These are phyloP conservation scores for Rhinolophus ferrumequinum DNA, from an alignment of 2,113 vertebrate genomes.

Conservation along the genomic window DNA sequence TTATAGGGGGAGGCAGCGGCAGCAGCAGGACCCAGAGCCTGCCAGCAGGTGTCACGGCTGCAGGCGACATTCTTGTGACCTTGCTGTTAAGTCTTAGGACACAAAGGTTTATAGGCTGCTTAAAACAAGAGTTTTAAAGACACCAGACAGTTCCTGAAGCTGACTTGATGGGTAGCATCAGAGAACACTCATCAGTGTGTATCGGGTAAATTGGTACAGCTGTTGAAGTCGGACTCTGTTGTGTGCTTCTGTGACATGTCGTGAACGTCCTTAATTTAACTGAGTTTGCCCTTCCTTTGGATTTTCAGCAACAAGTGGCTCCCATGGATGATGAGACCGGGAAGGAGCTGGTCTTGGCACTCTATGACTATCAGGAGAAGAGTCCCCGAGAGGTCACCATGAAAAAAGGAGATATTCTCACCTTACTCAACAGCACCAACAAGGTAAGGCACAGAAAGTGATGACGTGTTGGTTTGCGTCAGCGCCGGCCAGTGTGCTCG, in stretches of 20 bases:
- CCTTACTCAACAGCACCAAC: constrained; percentile 98
- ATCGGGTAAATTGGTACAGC: background rate
- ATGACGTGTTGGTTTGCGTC: rapidly evolving
- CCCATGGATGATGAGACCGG: constrained; percentile 98
- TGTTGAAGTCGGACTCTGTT: background rate
- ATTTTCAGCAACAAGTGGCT: constrained; percentile 97
- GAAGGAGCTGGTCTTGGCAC: constrained; percentile 96
- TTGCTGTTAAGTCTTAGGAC: background rate
- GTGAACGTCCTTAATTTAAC: too few relatives aligned
- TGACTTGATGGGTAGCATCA: background rate
- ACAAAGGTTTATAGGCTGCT: background rate
- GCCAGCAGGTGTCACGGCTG: rapidly evolving
- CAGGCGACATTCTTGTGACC: background rate
- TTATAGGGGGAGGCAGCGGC: rapidly evolving
- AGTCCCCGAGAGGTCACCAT: constrained; percentile 98
- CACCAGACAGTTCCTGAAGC: background rate
- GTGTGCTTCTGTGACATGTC: rapidly evolving
- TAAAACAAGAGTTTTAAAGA: background rate
- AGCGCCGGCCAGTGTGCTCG: rapidly evolving
- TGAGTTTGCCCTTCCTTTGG: background rate
- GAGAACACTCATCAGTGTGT: background rate
- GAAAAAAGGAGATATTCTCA: constrained; percentile 99
- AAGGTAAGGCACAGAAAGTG: constrained; percentile 86
- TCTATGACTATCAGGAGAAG: constrained; percentile 99
- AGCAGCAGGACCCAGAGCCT: too few relatives aligned